Evolutionary conservation across 2,113 vertebrate genomes (phyloP), one percentile per base, ranked within the genome.

Genomic region (Colius striatus): DNA sequence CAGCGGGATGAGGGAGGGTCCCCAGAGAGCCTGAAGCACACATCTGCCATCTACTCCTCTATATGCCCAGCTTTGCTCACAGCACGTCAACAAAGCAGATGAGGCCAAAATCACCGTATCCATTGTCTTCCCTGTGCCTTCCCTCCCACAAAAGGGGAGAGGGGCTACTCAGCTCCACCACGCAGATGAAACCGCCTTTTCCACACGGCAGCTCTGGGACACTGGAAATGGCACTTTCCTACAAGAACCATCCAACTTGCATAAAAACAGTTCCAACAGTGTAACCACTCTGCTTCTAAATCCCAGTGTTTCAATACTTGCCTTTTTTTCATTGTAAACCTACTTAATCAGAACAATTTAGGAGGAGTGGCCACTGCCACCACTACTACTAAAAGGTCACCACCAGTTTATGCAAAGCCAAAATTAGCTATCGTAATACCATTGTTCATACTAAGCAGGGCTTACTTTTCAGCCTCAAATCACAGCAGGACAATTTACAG

Each of bases 401-500:
- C 0, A 1, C 51, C 87, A 76, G 84, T 91, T 94, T 83, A 83
- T 62, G 85, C 95, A 96, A 82, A 85, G 84, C 67, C 84, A 91
- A 87, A 95, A 85, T 85, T 73, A 94, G 67, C 60, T 70, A 34
- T 41, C 12, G 0, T 89, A 87, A 89, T 76, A 38, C 87, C 32
- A 66, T 21, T 90, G 79, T 50, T 92, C 74, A 70, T 45, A 73
- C 67, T 73, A 82, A 94, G 74, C 74, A 89, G 67, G 67, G 84
- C 63, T 94, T 90, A 75, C 87, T 92, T 70, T 85, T 62, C 87
- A 92, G 78, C 43, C 43, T 72, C 78, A 87, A 85, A 94, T 62
- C 82, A 77, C 81, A 62, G 84, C 78, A 92, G 63, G 54, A 89
- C 67, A 76, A 91, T 92, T 89, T 79, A 57, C 74, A 92, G 93